phyloP scores from a whole-genome alignment of 1,140 invertebrate species.

The Atopsyche davidsoni region DNA sequence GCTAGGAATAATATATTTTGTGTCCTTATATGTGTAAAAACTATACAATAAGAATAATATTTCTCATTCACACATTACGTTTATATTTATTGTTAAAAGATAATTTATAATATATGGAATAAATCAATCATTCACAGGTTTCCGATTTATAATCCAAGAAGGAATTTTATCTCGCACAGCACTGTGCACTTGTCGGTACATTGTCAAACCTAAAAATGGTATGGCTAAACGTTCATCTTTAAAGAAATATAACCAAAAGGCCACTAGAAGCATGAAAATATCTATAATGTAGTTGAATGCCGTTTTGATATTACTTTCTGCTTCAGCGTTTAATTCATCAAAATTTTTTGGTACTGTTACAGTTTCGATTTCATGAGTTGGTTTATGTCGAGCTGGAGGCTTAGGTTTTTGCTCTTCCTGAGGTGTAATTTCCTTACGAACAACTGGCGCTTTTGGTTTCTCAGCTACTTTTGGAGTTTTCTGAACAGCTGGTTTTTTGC shows the following conservation, averaged over 20 bases:
- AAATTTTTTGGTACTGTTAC: slow-evolving; percentile 46
- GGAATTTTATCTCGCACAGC: slow-evolving; percentile 47
- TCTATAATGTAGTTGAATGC: slow-evolving; percentile 64
- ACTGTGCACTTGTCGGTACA: slow-evolving; percentile 67
- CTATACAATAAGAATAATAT: too few species aligned
- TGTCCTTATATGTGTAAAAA: too few species aligned
- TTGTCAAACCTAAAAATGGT: slow-evolving; percentile 66
- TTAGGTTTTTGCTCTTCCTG: slow-evolving; percentile 36
- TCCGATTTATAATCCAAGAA: slow-evolving; percentile 34
- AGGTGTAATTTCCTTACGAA: slow-evolving; percentile 28
- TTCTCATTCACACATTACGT: neutral
- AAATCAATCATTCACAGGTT: slow-evolving; percentile 8
- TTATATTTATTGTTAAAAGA: neutral
- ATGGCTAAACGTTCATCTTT: slow-evolving; percentile 69
- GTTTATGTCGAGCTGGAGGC: slow-evolving; percentile 33
- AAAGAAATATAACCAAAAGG: slow-evolving; percentile 72
- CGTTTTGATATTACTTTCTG: slow-evolving; percentile 59
- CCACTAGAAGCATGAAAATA: slow-evolving; percentile 61
- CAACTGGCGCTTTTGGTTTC: slow-evolving; percentile 19
- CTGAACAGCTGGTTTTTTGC: slow-evolving; percentile 19
- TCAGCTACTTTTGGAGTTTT: slow-evolving; percentile 20
- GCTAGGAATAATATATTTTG: too few species aligned
- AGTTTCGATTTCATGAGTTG: slow-evolving; percentile 40
- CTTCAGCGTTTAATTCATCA: slow-evolving; percentile 49
- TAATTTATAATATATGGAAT: neutral